Evolutionary conservation across 2,888 invertebrate genomes (phyloP).

Genomic region (Nephrotoma appendiculata): DNA sequence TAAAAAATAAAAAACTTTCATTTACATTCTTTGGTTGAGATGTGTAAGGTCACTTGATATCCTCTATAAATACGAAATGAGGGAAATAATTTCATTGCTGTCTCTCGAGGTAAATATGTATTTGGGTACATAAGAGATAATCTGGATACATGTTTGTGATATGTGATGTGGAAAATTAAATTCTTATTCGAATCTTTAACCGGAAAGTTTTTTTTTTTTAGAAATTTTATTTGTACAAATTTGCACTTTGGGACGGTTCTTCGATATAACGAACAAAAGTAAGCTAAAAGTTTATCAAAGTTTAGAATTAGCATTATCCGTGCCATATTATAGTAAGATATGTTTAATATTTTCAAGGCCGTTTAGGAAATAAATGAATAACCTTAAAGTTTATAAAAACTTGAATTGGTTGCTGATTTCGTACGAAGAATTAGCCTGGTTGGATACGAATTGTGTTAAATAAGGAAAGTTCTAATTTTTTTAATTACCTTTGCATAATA

Average conservation of each 20-base stretch:
- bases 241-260: not conserved
- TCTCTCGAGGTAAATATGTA: not conserved
- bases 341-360: too few relatives aligned
- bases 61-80: not conserved
- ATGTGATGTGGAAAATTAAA: not conserved
- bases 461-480: too few relatives aligned
- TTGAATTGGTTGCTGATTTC: too few relatives aligned
- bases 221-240: not conserved
- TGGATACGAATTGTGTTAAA: too few relatives aligned
- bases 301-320: too few relatives aligned
- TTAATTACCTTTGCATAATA: too few relatives aligned
- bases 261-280: not conserved
- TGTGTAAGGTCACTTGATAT: not conserved
- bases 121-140: not conserved
- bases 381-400: too few relatives aligned
- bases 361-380: too few relatives aligned
- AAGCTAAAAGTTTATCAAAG: too few relatives aligned
- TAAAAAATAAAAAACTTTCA: not conserved
- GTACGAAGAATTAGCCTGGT: too few relatives aligned
- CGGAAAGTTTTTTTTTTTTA: not conserved
- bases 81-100: not conserved
- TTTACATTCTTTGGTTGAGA: not conserved
- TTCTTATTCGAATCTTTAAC: not conserved
- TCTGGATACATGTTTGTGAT: not conserved
- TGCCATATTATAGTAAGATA: too few relatives aligned